A percentile compares a stretch with the other conserved stretches of the same genome.
Conservation (phyloP, 1,140 invertebrate genomes). For the Bradysia coprophila region DNA sequence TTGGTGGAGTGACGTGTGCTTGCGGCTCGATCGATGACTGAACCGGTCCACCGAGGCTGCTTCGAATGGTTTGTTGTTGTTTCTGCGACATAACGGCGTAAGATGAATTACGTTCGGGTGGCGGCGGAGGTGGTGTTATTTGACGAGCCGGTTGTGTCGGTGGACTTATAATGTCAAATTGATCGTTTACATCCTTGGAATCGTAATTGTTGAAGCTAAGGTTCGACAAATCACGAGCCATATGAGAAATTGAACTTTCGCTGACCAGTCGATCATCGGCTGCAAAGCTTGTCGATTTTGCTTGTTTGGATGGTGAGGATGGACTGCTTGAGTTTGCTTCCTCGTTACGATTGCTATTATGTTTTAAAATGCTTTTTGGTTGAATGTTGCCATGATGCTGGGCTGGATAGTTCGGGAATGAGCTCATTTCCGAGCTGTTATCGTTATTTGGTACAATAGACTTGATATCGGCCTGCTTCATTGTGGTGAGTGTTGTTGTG, state of each 20-base stretch:
- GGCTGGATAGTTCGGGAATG: background rate
- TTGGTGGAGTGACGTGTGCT: slow-evolving; percentile 6
- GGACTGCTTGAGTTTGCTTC: slow-evolving; percentile 9
- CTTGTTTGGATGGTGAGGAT: slow-evolving; percentile 22
- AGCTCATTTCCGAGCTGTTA: slow-evolving; percentile 1
- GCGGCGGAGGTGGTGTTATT: slow-evolving; percentile 36
- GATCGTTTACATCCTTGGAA: background rate
- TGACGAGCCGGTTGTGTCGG: slow-evolving; percentile 8
- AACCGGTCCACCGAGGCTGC: background rate
- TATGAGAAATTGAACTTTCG: background rate
- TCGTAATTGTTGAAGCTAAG: background rate
- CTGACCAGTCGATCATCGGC: slow-evolving; percentile 11
- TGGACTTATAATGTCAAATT: slow-evolving; percentile 4
- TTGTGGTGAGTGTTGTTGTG: slow-evolving; percentile 17
- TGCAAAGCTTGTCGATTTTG: slow-evolving; percentile 21
- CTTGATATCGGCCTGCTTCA: slow-evolving; percentile 20
- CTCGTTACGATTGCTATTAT: slow-evolving; percentile 16
- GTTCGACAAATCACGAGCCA: background rate
- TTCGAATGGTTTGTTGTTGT: slow-evolving; percentile 12
- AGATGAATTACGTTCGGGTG: slow-evolving; percentile 61
- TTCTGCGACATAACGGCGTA: slow-evolving; percentile 59
- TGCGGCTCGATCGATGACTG: background rate
- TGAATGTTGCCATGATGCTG: slow-evolving; percentile 7
- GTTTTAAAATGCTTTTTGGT: slow-evolving; percentile 22
- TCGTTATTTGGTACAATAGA: too few relatives aligned